Percentiles rank a stretch among this genome's conserved stretches.
phyloP scores from a whole-genome alignment of 2,888 invertebrate genomes.

The Anagyrus pseudococci region DNA sequence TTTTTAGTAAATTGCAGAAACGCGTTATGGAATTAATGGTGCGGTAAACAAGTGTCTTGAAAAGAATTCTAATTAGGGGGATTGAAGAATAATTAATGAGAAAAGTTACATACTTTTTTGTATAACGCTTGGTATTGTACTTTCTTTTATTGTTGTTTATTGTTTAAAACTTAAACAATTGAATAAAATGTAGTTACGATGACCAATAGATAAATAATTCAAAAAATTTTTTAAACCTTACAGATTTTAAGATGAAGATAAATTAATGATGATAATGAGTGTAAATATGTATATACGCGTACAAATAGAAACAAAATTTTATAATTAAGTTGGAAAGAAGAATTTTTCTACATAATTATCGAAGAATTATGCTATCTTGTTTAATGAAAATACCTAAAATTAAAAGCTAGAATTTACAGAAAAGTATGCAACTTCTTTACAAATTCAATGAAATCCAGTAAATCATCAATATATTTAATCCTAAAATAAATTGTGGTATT shows the following conservation, averaged over 20 bases:
- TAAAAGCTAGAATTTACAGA: no score
- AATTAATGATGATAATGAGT: no score
- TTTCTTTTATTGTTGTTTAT: background rate
- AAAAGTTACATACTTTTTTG: background rate
- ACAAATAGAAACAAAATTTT: background rate
- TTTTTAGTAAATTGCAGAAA: no score
- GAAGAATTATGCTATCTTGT: no score
- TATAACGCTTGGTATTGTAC: background rate
- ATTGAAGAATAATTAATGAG: background rate
- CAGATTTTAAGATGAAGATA: background rate
- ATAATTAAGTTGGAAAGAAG: background rate
- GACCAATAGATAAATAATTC: background rate
- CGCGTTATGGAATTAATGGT: no score
- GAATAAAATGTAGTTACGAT: background rate
- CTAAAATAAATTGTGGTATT: no score
- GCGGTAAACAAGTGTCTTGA: no score
- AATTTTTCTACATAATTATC: background rate
- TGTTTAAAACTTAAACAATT: background rate
- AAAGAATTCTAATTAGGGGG: no score
- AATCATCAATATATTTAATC: no score
- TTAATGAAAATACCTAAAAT: no score
- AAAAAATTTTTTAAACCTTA: background rate
- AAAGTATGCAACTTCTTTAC: no score
- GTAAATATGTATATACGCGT: constrained; percentile 6
- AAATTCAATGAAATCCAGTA: no score